phyloP scores from a whole-genome alignment of 2,797 vertebrate genomes.

The Eulemur rubriventer region DNA sequence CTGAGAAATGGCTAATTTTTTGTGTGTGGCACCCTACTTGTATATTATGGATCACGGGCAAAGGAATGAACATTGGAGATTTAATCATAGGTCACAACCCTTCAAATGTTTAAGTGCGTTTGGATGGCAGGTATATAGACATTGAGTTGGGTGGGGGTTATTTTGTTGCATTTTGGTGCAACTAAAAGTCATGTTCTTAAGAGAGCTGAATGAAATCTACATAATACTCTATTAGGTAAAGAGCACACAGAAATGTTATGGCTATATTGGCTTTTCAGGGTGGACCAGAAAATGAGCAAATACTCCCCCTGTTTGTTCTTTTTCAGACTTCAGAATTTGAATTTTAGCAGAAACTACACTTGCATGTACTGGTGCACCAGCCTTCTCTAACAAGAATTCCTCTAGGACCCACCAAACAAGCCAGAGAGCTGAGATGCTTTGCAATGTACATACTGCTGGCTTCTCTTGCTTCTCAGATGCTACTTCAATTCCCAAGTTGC shows the following conservation, averaged over 20 bases:
- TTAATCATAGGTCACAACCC: neutral
- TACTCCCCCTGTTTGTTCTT: neutral
- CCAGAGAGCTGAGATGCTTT: neutral
- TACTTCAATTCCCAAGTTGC: neutral
- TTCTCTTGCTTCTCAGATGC: neutral
- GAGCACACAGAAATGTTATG: neutral
- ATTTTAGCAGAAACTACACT: neutral
- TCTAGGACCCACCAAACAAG: neutral
- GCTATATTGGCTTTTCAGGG: neutral
- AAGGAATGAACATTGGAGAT: neutral
- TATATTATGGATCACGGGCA: neutral
- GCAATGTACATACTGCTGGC: neutral
- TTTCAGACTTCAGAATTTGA: neutral
- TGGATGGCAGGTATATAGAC: neutral
- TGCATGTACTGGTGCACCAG: fast-evolving
- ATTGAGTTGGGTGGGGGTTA: neutral
- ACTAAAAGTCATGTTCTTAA: neutral
- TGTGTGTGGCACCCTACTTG: neutral
- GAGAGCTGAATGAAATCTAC: neutral
- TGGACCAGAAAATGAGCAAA: neutral
- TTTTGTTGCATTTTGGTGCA: neutral
- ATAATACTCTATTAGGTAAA: neutral
- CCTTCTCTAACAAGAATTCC: neutral
- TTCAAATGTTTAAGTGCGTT: neutral
- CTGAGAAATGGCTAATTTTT: neutral